Conservation (phyloP, 2,113 vertebrate genomes). For the Pyrgilauda ruficollis region DNA sequence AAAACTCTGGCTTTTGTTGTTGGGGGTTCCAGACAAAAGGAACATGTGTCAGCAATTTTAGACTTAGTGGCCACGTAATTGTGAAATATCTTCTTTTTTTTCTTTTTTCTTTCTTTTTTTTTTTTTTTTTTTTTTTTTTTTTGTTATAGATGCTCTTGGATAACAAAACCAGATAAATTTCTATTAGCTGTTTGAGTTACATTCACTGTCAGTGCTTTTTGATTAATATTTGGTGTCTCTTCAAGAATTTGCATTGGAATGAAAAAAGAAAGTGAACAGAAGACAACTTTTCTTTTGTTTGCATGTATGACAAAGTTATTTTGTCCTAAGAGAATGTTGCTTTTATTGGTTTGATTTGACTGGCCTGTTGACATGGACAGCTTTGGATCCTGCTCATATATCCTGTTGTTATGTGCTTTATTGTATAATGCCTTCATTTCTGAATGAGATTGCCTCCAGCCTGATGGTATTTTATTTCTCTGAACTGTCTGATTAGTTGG, state of each 20-base stretch:
- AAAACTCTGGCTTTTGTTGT: neutral
- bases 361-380: neutral
- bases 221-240: neutral
- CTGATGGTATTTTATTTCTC: neutral
- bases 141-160: neutral
- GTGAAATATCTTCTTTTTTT: neutral
- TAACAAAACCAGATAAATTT: neutral
- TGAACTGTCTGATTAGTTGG: neutral
- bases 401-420: neutral
- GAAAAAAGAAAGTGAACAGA: neutral
- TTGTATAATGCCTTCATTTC: neutral
- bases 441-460: neutral
- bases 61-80: neutral
- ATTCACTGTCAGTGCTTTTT: neutral
- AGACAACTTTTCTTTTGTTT: neutral
- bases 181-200: neutral
- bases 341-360: neutral
- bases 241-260: neutral
- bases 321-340: neutral
- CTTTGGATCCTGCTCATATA: neutral
- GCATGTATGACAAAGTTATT: neutral
- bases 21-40: neutral
- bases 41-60: constrained; percentile 14
- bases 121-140: neutral
- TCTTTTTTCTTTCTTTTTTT: neutral